Evolutionary conservation across 2,888 invertebrate species (phyloP).

Genomic region (Archips crataeganus): DNA sequence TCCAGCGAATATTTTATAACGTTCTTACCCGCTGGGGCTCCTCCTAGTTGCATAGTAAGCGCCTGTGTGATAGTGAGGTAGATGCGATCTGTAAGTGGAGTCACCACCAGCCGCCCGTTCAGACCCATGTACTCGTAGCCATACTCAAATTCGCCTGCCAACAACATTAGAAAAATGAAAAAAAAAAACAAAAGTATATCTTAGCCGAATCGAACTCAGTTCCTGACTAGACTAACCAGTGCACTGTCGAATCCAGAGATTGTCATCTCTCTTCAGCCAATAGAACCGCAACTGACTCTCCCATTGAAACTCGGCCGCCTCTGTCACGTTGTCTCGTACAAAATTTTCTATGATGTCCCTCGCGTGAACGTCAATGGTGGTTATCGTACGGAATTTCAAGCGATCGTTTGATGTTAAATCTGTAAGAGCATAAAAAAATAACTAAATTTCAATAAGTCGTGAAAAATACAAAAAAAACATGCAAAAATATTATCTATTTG

Average conservation of each 20-base stretch:
- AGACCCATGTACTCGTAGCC: constrained; percentile 98
- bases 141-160: constrained; percentile 92
- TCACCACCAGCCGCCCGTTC: constrained; percentile 95
- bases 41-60: constrained; percentile 95
- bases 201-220: too few species aligned
- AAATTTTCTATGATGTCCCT: constrained; percentile 95
- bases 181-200: too few species aligned
- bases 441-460: background rate
- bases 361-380: constrained; percentile 96
- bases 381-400: constrained; percentile 94
- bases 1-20: too few species aligned
- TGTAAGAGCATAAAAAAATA: constrained; percentile 49
- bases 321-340: constrained; percentile 92
- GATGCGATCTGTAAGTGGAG: constrained; percentile 96
- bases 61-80: constrained; percentile 97
- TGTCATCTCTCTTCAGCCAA: constrained; percentile 93
- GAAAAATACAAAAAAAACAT: background rate
- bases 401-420: constrained; percentile 93
- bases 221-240: constrained; percentile 76
- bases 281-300: constrained; percentile 97
- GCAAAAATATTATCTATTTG: too few species aligned
- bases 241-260: constrained; percentile 93
- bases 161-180: background rate
- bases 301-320: constrained; percentile 96
- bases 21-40: constrained; percentile 92